Base-by-base conservation (phyloP, 2,113 vertebrate genomes). In the Cottus gobio region DNA sequence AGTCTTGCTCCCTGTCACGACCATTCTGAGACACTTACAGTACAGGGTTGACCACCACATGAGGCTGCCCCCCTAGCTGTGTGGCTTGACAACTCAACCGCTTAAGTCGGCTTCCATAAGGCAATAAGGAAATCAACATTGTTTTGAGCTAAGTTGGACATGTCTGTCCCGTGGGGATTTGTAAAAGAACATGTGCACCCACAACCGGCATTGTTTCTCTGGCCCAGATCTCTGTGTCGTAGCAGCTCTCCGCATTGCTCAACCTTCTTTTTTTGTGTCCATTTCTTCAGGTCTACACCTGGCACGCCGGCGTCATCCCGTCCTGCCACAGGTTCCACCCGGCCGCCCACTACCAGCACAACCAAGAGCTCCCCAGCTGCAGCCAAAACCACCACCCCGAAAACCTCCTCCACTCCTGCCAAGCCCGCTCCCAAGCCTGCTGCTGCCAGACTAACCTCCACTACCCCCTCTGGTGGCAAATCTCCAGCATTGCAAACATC, bases 381-480 rank as follows among this genome's bases (percentile, higher is more conserved):
- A 70, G 26, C 90, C 46, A 90, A 93, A 79, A 72, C 93, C 62
- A 67, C 94, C 48, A 80, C 94, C 64, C 85, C 90, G 9, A 93
- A 93, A 84, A 79, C 90, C n/a, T 64, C 91, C 15, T 63, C 90
- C 77, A 28, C 85, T 56, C 0, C 89, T 0, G 58, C 89, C 76
- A 95, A 90, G 85, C 72, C 90, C 13, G 0, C 89, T 0, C 56
- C 89, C 75, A 95, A 90, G 85, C 72, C 90, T 11, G 83, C 93
- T 52, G 80, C 93, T 58, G 65, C 93, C 86, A 95, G 91, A 91
- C 67, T 84, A 54, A 62, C 86, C 70, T 75, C 91, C 71, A 87
- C 91, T 62, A 90, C 93, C 7, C 94, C 94, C 84, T 89, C 94
- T 95, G 91, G 85, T 94, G 92, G 90, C 75, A 94, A 92, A 75